These are phyloP conservation scores for Trematomus loennbergii DNA, from an alignment of 2,113 vertebrate species.

Conservation along the genomic window DNA sequence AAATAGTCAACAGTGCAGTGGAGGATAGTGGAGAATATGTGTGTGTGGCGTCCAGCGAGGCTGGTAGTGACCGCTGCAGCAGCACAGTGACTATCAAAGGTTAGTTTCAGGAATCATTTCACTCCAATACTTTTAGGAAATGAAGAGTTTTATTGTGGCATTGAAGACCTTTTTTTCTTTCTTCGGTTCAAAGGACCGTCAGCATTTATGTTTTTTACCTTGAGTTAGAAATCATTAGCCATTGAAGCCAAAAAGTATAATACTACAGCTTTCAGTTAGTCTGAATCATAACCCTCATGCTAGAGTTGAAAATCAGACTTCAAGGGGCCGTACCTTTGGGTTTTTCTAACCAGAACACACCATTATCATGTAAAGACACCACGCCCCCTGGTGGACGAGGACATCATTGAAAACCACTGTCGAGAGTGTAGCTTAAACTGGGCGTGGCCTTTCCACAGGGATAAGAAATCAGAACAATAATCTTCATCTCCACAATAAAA, in stretches of 20 bases:
- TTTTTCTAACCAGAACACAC: no score
- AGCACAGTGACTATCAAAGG: conserved; percentile 94
- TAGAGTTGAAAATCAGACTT: no score
- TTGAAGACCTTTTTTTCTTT: not conserved
- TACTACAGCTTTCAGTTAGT: no score
- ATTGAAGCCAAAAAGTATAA: no score
- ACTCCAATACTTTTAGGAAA: not conserved
- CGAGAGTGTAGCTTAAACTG: not conserved
- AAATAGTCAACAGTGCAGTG: conserved; percentile 78
- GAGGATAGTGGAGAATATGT: conserved; percentile 94
- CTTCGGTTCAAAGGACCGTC: not conserved
- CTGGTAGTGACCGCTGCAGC: conserved; percentile 93
- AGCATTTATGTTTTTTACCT: no score
- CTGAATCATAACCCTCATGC: no score
- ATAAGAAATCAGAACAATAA: not conserved
- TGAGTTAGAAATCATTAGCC: no score
- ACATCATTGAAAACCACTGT: not conserved
- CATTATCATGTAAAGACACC: not conserved
- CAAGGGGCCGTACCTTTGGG: no score
- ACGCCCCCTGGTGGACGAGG: not conserved
- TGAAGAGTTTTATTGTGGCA: not conserved
- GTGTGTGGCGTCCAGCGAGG: conserved; percentile 94
- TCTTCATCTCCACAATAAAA: conserved; percentile 2
- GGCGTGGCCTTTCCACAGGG: not conserved
- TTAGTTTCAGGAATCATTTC: conserved; percentile 73